Evolutionary conservation across 2,888 invertebrate species (phyloP).

Genomic region (Lasioglossum lativentre): DNA sequence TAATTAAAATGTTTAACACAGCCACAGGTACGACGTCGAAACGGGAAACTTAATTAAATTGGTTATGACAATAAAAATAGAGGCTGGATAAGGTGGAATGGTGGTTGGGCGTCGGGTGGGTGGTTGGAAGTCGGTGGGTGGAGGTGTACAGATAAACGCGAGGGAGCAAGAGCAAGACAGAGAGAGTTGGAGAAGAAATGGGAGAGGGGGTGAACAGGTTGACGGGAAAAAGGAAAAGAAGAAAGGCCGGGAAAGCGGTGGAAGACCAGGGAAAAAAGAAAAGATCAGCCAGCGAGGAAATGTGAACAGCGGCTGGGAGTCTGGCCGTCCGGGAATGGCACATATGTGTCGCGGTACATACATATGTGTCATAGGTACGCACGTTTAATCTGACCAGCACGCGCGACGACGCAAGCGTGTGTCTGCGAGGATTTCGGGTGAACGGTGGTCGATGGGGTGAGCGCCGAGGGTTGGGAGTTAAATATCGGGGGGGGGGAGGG

Average conservation of each 20-base stretch:
- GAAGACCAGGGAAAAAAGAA: conserved; percentile 8
- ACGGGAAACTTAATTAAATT: conserved; percentile 77
- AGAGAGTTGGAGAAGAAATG: conserved; percentile 4
- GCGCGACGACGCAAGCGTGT: conserved; percentile 32
- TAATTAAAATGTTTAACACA: conserved; percentile 76
- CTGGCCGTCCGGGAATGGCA: conserved; percentile 21
- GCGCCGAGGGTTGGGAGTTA: conserved; percentile 49
- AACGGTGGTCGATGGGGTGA: conserved; percentile 28
- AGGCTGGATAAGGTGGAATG: conserved; percentile 44
- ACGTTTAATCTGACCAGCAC: conserved; percentile 46
- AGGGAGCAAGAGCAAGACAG: background rate
- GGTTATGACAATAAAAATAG: conserved; percentile 76
- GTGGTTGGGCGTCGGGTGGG: background rate
- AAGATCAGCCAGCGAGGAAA: conserved; percentile 37
- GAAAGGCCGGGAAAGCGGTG: conserved; percentile 13
- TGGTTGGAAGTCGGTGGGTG: background rate
- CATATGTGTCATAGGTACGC: conserved; percentile 18
- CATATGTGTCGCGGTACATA: background rate
- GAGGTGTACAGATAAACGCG: conserved; percentile 15
- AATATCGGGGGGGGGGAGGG: conserved; percentile 55
- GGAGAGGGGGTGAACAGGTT: conserved; percentile 17
- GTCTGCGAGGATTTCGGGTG: conserved; percentile 46
- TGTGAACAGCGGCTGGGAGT: conserved; percentile 44
- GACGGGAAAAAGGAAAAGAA: conserved; percentile 25
- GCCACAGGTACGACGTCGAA: conserved; percentile 73